phyloP scores from a whole-genome alignment of 2,888 invertebrate species.

The Tricholauxania praeusta region DNA sequence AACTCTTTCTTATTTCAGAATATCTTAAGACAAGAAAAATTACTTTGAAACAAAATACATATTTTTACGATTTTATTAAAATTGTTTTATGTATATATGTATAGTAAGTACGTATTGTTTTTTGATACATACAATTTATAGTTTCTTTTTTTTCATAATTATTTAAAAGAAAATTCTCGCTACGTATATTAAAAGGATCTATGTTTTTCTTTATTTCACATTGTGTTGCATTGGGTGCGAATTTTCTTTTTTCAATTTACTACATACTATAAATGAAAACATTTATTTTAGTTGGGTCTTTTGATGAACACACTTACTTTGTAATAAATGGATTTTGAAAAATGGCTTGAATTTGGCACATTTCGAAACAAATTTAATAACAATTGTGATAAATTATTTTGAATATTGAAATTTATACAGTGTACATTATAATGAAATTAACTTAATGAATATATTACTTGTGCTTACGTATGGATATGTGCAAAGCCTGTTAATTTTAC shows the following conservation, averaged over 20 bases:
- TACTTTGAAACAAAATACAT: neutral
- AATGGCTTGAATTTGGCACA: conserved; percentile 18
- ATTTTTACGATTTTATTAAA: conserved; percentile 21
- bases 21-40: too few relatives aligned
- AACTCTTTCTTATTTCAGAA: too few relatives aligned
- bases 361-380: neutral
- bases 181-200: neutral
- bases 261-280: neutral
- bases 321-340: conserved; percentile 4
- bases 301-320: conserved; percentile 37
- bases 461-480: too few relatives aligned
- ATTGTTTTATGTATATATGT: neutral
- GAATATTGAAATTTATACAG: neutral
- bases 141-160: neutral
- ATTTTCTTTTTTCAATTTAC: neutral
- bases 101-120: conserved; percentile 6
- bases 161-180: conserved; percentile 10
- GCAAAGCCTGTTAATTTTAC: too few relatives aligned
- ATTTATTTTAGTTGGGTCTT: conserved; percentile 14
- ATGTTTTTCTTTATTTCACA: neutral
- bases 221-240: conserved; percentile 8
- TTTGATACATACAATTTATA: neutral
- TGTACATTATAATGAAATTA: too few relatives aligned
- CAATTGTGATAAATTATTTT: neutral
- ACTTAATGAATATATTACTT: too few relatives aligned